Evolutionary conservation across 2,797 vertebrate species (phyloP).

Genomic region (Macroramphosus scolopax): DNA sequence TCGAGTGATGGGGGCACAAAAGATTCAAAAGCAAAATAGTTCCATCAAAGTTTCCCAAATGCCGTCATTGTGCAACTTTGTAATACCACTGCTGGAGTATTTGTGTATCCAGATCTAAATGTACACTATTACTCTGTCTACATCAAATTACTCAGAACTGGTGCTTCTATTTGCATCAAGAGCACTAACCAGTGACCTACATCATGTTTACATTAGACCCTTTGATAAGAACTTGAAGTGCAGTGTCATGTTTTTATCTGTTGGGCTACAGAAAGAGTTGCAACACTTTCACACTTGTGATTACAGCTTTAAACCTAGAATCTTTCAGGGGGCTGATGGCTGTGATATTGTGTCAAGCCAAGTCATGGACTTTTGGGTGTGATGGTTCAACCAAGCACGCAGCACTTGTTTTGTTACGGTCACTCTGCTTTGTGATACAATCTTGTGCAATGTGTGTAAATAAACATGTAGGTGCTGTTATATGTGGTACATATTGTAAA

Average conservation of each 20-base stretch:
- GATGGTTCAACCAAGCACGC: conserved; percentile 26
- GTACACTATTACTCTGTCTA: conserved; percentile 15
- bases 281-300: conserved; percentile 18
- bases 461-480: conserved; percentile 82
- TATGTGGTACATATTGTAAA: conserved; percentile 85
- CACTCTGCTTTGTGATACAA: conserved; percentile 83
- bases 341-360: conserved; percentile 38
- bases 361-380: conserved; percentile 20
- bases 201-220: conserved; percentile 46
- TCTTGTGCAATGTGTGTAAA: conserved; percentile 84
- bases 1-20: neutral
- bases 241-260: conserved; percentile 14
- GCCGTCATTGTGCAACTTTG: conserved; percentile 12
- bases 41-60: too few species aligned
- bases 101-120: conserved; percentile 38
- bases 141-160: conserved; percentile 1
- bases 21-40: conserved; percentile 23
- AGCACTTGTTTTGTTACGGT: conserved; percentile 55
- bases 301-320: conserved; percentile 47
- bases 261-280: conserved; percentile 8
- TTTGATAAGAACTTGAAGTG: conserved; percentile 15
- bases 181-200: conserved; percentile 27
- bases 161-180: conserved; percentile 14
- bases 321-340: conserved; percentile 16
- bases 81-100: conserved; percentile 3